Conservation (phyloP, 2,797 vertebrate species). For the Notoglanidium macrostoma region DNA sequence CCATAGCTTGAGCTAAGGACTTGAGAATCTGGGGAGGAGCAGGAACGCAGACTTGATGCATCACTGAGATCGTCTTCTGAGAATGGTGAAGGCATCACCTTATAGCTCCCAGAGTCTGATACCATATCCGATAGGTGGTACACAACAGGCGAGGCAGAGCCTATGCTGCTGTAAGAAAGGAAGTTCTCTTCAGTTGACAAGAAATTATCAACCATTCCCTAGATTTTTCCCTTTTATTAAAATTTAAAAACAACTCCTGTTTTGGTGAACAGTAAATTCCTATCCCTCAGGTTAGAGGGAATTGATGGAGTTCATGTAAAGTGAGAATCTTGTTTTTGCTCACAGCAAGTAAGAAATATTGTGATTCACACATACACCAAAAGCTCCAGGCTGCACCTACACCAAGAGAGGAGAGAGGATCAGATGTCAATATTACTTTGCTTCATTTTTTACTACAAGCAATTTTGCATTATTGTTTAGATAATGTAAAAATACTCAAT, state of each 20-base stretch:
- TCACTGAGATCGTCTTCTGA: conserved; percentile 90
- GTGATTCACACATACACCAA: conserved; percentile 19
- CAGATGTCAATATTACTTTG: background rate
- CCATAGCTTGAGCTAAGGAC: conserved; percentile 87
- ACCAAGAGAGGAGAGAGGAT: conserved; percentile 29
- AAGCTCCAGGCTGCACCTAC: conserved; percentile 33
- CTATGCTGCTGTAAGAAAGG: conserved; percentile 69
- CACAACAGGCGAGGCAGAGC: conserved; percentile 67
- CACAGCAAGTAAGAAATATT: conserved; percentile 7
- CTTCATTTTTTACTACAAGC: background rate
- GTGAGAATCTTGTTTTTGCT: conserved; percentile 4
- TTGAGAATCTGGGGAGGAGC: conserved; percentile 89
- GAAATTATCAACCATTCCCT: conserved; percentile 94
- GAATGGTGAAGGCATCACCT: conserved; percentile 85
- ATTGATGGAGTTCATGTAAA: conserved; percentile 20
- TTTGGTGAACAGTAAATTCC: conserved; percentile 53
- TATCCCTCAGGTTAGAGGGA: conserved; percentile 19
- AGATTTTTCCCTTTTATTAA: conserved; percentile 29
- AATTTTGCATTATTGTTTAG: background rate
- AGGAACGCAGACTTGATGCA: conserved; percentile 89
- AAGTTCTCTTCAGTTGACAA: conserved; percentile 88
- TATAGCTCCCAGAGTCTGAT: conserved; percentile 78
- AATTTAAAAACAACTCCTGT: conserved; percentile 46
- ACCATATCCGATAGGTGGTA: conserved; percentile 82
- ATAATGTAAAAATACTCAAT: conserved; percentile 3